A percentile compares a stretch with the other conserved stretches of the same genome.
Evolutionary conservation across 1,140 invertebrate species (phyloP).

Genomic region (Drosophila setifemur): DNA sequence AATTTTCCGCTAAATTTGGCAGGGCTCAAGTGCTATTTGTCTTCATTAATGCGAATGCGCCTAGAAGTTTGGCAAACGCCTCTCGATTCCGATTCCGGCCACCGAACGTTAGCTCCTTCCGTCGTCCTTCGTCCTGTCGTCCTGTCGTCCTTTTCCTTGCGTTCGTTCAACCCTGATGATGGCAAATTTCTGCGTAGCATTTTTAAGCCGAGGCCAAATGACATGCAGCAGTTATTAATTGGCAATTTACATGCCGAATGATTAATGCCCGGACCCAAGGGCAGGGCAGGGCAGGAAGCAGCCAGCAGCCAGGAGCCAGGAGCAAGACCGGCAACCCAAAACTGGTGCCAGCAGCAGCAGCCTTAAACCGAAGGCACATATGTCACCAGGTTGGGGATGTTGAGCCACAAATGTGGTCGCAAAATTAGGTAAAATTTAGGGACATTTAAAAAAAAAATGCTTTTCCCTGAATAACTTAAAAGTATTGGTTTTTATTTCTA

Average conservation of each 20-base stretch:
- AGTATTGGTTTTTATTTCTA: too few relatives aligned
- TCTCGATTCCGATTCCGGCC: constrained; percentile 6
- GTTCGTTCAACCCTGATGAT: constrained; percentile 53
- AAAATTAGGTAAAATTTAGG: not conserved
- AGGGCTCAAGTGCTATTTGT: constrained; percentile 76
- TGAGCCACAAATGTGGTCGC: not conserved
- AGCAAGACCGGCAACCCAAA: too few relatives aligned
- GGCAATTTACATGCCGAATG: constrained; percentile 81
- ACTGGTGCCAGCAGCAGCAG: constrained; percentile 57
- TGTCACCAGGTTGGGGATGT: constrained; percentile 43
- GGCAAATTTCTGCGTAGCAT: constrained; percentile 58
- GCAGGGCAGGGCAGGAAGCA: constrained; percentile 52
- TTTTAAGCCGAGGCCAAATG: constrained; percentile 72
- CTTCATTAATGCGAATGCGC: constrained; percentile 79
- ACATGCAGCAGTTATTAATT: constrained; percentile 81
- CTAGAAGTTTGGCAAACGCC: constrained; percentile 62
- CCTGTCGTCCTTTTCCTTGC: too few relatives aligned
- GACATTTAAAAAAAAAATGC: too few relatives aligned
- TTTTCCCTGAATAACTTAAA: too few relatives aligned
- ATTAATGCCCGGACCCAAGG: constrained; percentile 64
- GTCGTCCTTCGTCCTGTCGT: too few relatives aligned
- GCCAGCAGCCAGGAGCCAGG: constrained; percentile 59
- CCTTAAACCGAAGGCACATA: constrained; percentile 64
- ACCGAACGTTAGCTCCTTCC: constrained; percentile 2
- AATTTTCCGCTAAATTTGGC: constrained; percentile 82